phyloP scores from a whole-genome alignment of 2,888 invertebrate genomes.

The Amorpha juglandis region DNA sequence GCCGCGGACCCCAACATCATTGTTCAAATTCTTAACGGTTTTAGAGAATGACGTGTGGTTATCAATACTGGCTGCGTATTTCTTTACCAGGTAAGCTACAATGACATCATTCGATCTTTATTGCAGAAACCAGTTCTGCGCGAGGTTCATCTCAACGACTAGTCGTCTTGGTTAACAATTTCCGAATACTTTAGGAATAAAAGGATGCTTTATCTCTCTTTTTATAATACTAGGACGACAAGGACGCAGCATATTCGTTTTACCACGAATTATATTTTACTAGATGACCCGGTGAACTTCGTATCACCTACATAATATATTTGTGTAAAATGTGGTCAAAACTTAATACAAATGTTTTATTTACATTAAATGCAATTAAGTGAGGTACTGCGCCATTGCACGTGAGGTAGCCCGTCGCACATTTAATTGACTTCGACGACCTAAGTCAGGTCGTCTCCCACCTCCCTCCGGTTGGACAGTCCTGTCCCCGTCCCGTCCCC shows the following conservation, averaged over 20 bases:
- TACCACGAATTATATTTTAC: slow-evolving; percentile 28
- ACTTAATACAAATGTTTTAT: too few relatives aligned
- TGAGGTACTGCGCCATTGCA: too few relatives aligned
- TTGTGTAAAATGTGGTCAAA: too few relatives aligned
- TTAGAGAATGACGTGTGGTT: slow-evolving; percentile 98
- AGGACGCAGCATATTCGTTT: background rate
- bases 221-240: background rate
- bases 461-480: too few relatives aligned
- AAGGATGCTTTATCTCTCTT: background rate
- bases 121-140: slow-evolving; percentile 28
- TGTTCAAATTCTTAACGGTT: slow-evolving; percentile 98
- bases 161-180: slow-evolving; percentile 39
- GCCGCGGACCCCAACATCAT: slow-evolving; percentile 93
- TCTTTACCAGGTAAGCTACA: slow-evolving; percentile 91
- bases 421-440: too few relatives aligned
- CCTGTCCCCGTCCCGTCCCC: too few relatives aligned
- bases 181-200: slow-evolving; percentile 47
- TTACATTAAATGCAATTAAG: too few relatives aligned
- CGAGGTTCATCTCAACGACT: slow-evolving; percentile 32
- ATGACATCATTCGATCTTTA: slow-evolving; percentile 46
- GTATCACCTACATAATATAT: too few relatives aligned
- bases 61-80: slow-evolving; percentile 97
- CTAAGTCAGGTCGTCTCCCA: too few relatives aligned
- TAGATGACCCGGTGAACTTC: too few relatives aligned
- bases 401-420: too few relatives aligned